phyloP scores from a whole-genome alignment of 1,140 invertebrate genomes.

The Rhopalosiphum maidis region DNA sequence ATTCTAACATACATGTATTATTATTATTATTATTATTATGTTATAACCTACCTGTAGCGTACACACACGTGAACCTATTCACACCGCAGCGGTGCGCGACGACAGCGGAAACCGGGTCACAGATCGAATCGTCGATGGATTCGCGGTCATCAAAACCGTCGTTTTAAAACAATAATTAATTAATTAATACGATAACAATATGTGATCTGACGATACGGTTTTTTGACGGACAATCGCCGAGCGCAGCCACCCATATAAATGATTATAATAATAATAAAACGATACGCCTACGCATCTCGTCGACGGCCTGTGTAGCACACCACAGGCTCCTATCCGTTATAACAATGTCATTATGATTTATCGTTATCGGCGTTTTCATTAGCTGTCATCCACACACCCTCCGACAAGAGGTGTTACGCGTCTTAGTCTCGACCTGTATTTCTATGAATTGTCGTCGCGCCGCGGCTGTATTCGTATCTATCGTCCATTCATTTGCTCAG shows the following conservation, averaged over 20 bases:
- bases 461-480: background rate
- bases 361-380: background rate
- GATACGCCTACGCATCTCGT: background rate
- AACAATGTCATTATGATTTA: background rate
- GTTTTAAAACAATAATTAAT: constrained; percentile 22
- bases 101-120: background rate
- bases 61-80: background rate
- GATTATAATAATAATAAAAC: background rate
- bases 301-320: background rate
- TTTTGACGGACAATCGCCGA: background rate
- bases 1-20: background rate
- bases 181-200: background rate
- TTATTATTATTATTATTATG: background rate
- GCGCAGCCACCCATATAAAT: background rate
- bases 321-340: background rate
- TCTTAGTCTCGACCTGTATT: background rate
- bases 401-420: too few species aligned
- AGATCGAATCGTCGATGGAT: background rate
- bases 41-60: background rate
- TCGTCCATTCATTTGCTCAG: background rate
- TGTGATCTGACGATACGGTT: background rate
- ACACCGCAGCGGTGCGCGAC: background rate
- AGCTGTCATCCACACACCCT: background rate
- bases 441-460: too few species aligned
- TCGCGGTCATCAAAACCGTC: background rate